Percentiles rank a stretch among this genome's conserved stretches.
Conservation (phyloP, 1,140 invertebrate genomes). For the Prorops nasuta region DNA sequence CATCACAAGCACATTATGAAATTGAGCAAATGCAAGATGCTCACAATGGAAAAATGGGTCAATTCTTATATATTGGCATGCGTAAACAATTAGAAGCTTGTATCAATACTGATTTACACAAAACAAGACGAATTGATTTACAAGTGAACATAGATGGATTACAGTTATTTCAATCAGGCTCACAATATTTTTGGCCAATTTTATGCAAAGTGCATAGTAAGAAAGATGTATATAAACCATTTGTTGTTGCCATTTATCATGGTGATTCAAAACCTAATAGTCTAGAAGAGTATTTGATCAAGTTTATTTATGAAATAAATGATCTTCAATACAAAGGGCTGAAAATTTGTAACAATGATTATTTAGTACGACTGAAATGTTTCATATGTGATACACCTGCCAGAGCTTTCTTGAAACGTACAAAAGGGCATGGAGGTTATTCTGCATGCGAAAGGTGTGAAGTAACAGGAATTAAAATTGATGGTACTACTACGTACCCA, state of each 20-base stretch:
- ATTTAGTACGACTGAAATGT: slow-evolving; percentile 1
- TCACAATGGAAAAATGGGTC: too few relatives aligned
- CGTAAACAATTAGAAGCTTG: too few relatives aligned
- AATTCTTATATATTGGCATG: too few relatives aligned
- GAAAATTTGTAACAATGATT: slow-evolving; percentile 5
- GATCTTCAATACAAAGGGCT: slow-evolving; percentile 1
- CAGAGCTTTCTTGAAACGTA: neutral
- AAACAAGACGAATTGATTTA: slow-evolving; percentile 14
- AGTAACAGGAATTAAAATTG: neutral
- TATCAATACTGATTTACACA: slow-evolving; percentile 9
- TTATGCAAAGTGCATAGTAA: slow-evolving; percentile 16
- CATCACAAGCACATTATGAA: slow-evolving; percentile 5
- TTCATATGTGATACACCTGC: slow-evolving; percentile 9
- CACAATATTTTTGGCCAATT: slow-evolving; percentile 21
- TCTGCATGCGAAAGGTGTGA: neutral
- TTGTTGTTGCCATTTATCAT: too few relatives aligned
- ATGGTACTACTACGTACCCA: slow-evolving; percentile 8
- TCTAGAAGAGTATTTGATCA: slow-evolving; percentile 5
- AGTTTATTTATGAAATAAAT: slow-evolving; percentile 17
- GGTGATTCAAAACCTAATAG: slow-evolving; percentile 12
- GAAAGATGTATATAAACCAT: slow-evolving; percentile 10
- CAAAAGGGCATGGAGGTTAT: slow-evolving; percentile 5
- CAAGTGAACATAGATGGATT: slow-evolving; percentile 22
- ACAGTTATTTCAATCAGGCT: slow-evolving; percentile 19
- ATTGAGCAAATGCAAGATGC: slow-evolving; percentile 5